phyloP scores from a whole-genome alignment of 2,797 vertebrate genomes.

The Sebastes paucispinis region DNA sequence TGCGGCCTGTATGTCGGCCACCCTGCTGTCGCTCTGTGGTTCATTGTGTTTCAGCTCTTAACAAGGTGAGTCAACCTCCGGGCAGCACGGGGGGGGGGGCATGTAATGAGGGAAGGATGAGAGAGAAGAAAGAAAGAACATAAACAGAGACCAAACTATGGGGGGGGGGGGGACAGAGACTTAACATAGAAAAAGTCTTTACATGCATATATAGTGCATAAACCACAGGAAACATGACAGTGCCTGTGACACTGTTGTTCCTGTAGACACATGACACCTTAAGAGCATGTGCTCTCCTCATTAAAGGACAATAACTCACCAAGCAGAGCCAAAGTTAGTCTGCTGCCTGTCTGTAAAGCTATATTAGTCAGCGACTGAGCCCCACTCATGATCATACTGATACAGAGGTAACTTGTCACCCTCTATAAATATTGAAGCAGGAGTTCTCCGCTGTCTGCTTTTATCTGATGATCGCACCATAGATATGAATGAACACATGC shows the following conservation, averaged over 20 bases:
- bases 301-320: constrained; percentile 49
- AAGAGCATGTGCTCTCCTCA: constrained; percentile 20
- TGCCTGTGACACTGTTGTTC: constrained; percentile 17
- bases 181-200: background rate
- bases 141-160: background rate
- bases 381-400: constrained; percentile 39
- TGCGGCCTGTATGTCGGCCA: constrained; percentile 2
- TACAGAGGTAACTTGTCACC: constrained; percentile 48
- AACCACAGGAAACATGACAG: constrained; percentile 4
- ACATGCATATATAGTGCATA: background rate
- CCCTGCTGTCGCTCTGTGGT: constrained; percentile 28
- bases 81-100: background rate
- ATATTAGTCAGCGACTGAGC: constrained; percentile 45
- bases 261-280: constrained; percentile 22
- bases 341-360: constrained; percentile 38
- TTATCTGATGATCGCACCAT: background rate
- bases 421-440: constrained; percentile 55
- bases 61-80: constrained; percentile 29
- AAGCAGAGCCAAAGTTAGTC: constrained; percentile 53
- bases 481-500: background rate
- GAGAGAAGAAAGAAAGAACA: background rate
- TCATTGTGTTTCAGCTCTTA: constrained; percentile 26
- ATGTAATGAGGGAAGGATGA: constrained; percentile 13
- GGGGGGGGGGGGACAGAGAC: background rate
- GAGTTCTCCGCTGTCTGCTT: constrained; percentile 12